Evolutionary conservation across 1,140 invertebrate species (phyloP).

Genomic region (Anoplophora glabripennis): DNA sequence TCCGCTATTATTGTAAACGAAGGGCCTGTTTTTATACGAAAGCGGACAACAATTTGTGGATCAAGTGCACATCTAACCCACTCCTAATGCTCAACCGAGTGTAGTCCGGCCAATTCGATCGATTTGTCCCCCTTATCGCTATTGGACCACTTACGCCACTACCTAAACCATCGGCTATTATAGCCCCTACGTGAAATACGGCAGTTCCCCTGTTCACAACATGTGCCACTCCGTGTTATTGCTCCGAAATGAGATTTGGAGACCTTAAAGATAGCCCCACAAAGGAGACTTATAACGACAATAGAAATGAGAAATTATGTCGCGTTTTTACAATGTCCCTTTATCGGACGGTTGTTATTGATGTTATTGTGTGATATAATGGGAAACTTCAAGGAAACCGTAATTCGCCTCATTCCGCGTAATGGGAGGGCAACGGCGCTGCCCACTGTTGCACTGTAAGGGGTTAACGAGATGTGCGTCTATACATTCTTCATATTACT

Average conservation of each 20-base stretch:
- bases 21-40: too few species aligned
- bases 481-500: too few species aligned
- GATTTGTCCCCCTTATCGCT: constrained; percentile 20
- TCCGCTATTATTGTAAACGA: too few species aligned
- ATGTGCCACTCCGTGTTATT: constrained; percentile 38
- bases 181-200: constrained; percentile 32
- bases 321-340: neutral
- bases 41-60: too few species aligned
- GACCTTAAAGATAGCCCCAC: constrained; percentile 24
- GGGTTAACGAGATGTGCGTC: too few species aligned
- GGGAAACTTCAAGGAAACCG: too few species aligned
- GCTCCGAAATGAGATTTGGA: constrained; percentile 30
- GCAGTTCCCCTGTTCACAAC: constrained; percentile 33
- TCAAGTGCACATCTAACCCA: too few species aligned
- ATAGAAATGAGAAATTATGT: constrained; percentile 5
- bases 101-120: constrained; percentile 1
- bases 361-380: neutral
- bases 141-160: constrained; percentile 22
- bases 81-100: too few species aligned
- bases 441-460: too few species aligned
- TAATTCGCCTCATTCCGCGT: too few species aligned
- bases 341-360: constrained; percentile 1
- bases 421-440: too few species aligned
- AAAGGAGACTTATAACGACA: constrained; percentile 3
- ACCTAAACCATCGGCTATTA: constrained; percentile 31